A percentile compares a stretch with the other conserved stretches of the same genome.
These are phyloP conservation scores for Actinostola sp. DNA, from an alignment of 92 coral and sea anemone genomes.

Conservation along the genomic window DNA sequence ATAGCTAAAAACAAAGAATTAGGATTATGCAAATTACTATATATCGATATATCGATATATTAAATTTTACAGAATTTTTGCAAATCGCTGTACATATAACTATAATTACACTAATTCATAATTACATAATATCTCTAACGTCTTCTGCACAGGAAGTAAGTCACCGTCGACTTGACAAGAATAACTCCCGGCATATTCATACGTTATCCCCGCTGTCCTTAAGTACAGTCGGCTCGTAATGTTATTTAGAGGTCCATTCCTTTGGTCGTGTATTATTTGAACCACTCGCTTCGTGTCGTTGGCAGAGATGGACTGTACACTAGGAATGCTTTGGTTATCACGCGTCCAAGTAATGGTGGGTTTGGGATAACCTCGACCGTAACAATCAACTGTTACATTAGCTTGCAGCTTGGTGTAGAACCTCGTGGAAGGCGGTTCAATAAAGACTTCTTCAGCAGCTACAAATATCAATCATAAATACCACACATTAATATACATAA, in stretches of 20 bases:
- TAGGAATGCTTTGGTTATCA: not conserved
- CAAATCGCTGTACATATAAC: too few species aligned
- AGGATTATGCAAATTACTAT: too few species aligned
- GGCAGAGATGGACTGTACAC: not conserved
- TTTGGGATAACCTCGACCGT: conserved; percentile 50
- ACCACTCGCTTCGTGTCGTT: conserved; percentile 28
- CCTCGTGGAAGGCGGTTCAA: conserved; percentile 21
- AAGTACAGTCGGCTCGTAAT: conserved; percentile 30
- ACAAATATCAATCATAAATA: too few species aligned
- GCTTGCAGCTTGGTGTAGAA: conserved; percentile 14
- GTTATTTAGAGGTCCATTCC: conserved; percentile 18
- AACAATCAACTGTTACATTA: conserved; percentile 35
- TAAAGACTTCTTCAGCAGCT: conserved; percentile 40
- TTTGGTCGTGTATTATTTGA: conserved; percentile 25
- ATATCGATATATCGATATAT: too few species aligned
- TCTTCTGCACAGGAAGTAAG: not conserved
- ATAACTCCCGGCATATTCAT: conserved; percentile 58
- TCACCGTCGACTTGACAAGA: conserved; percentile 44
- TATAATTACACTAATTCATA: not conserved
- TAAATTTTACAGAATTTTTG: too few species aligned
- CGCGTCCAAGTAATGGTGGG: conserved; percentile 43
- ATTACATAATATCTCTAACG: conserved; percentile 63
- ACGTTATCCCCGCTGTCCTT: conserved; percentile 44
- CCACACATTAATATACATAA: too few species aligned
- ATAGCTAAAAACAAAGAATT: too few species aligned